phyloP scores from a whole-genome alignment of 1,140 invertebrate genomes.

The Nymphalis io region DNA sequence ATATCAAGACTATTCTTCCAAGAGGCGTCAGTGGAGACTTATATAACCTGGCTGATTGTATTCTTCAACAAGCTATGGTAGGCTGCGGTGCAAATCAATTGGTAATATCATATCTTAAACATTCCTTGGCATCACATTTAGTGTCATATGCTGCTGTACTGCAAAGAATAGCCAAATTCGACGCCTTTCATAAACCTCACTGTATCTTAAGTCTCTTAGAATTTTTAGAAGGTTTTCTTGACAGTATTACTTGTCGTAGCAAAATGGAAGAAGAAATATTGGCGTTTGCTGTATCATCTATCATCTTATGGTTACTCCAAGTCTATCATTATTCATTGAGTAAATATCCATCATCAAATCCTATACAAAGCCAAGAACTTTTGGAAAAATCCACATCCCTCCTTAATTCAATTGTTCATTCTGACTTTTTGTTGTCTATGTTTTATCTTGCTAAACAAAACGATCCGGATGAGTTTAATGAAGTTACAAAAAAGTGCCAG shows the following conservation, averaged over 20 bases:
- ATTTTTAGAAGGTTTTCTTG: conserved; percentile 90
- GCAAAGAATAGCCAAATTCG: conserved; percentile 93
- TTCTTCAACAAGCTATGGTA: conserved; percentile 95
- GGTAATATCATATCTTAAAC: conserved; percentile 94
- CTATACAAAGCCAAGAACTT: conserved; percentile 82
- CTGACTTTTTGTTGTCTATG: conserved; percentile 90
- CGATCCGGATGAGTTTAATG: conserved; percentile 84
- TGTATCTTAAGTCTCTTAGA: conserved; percentile 93
- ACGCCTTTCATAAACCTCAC: conserved; percentile 92
- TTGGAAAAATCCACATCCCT: conserved; percentile 86
- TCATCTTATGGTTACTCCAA: conserved; percentile 91
- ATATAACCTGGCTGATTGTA: conserved; percentile 95
- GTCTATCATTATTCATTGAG: conserved; percentile 85
- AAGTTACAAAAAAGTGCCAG: conserved; percentile 87
- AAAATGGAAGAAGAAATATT: conserved; percentile 91
- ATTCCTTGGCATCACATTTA: conserved; percentile 93
- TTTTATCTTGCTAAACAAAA: conserved; percentile 90
- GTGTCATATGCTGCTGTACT: conserved; percentile 95
- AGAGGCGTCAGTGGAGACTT: conserved; percentile 94
- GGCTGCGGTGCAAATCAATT: conserved; percentile 95
- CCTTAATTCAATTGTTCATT: conserved; percentile 86
- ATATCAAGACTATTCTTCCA: conserved; percentile 94
- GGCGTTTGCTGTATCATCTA: conserved; percentile 87
- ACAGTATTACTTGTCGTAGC: conserved; percentile 84
- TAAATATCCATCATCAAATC: conserved; percentile 74